These are phyloP conservation scores for Calliphora vomitoria DNA, from an alignment of 2,888 invertebrate species.

Conservation along the genomic window DNA sequence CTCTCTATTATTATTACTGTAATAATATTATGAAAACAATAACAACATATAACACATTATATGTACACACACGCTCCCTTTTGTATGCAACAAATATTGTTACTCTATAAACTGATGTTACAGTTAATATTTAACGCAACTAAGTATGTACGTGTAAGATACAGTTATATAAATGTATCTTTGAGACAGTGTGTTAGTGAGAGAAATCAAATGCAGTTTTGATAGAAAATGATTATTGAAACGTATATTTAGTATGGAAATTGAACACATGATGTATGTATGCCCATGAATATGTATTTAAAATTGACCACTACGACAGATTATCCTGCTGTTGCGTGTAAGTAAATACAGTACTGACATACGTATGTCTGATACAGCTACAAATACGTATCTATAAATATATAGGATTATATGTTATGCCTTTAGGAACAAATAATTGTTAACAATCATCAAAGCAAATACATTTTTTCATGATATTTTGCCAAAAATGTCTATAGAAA, in stretches of 20 bases:
- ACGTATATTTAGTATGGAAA: slow-evolving; percentile 19
- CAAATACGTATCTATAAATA: too few relatives aligned
- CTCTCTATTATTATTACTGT: slow-evolving; percentile 32
- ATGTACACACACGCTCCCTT: background rate
- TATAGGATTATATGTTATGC: too few relatives aligned
- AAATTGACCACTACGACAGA: slow-evolving; percentile 7
- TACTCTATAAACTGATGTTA: slow-evolving; percentile 6
- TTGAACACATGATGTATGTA: background rate
- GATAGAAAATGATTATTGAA: slow-evolving; percentile 5
- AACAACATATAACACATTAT: background rate
- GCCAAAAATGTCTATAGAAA: too few relatives aligned
- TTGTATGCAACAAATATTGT: slow-evolving; percentile 6
- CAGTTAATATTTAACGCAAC: slow-evolving; percentile 6
- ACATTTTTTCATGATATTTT: too few relatives aligned
- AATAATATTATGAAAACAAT: slow-evolving; percentile 14
- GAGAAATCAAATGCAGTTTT: background rate
- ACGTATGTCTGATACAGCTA: too few relatives aligned
- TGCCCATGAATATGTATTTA: background rate
- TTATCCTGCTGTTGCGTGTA: too few relatives aligned
- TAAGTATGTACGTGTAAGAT: background rate
- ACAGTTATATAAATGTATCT: background rate
- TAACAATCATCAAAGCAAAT: too few relatives aligned
- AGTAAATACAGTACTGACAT: too few relatives aligned
- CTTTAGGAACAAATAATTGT: too few relatives aligned
- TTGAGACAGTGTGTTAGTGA: background rate